Conservation (phyloP, 2,797 vertebrate species). For the Sebastes wilsoni region DNA sequence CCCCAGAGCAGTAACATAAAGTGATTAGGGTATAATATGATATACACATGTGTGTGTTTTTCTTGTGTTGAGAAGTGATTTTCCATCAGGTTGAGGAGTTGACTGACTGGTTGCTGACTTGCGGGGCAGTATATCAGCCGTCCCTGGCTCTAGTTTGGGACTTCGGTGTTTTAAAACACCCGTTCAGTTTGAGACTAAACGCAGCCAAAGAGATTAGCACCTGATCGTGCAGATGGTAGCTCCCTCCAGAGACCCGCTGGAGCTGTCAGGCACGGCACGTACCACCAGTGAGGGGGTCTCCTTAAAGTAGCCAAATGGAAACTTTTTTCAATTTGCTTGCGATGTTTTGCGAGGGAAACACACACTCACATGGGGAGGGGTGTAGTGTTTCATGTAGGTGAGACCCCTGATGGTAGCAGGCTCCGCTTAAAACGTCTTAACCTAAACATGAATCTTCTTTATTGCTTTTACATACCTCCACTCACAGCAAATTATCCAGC, state of each 20-base stretch:
- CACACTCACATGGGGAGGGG: slow-evolving; percentile 24
- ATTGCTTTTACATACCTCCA: slow-evolving; percentile 21
- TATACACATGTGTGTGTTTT: slow-evolving; percentile 15
- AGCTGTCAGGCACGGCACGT: slow-evolving; percentile 52
- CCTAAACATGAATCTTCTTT: slow-evolving; percentile 47
- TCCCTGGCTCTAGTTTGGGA: neutral
- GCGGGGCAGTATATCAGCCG: neutral
- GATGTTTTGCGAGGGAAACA: slow-evolving; percentile 52
- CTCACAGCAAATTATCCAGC: neutral
- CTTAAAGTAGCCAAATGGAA: slow-evolving; percentile 57
- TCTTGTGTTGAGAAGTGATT: slow-evolving; percentile 26
- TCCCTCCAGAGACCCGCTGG: slow-evolving; percentile 23
- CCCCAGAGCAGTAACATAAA: neutral
- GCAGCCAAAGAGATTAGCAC: slow-evolving; percentile 43
- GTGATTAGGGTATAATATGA: slow-evolving; percentile 13
- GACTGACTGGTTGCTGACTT: slow-evolving; percentile 26
- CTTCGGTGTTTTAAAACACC: slow-evolving; percentile 15
- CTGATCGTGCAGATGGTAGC: slow-evolving; percentile 42
- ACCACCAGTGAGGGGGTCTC: slow-evolving; percentile 13
- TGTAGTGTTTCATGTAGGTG: slow-evolving; percentile 33
- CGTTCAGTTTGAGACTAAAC: slow-evolving; percentile 15
- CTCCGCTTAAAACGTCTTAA: slow-evolving; percentile 34
- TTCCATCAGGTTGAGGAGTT: slow-evolving; percentile 31
- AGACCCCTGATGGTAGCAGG: slow-evolving; percentile 22
- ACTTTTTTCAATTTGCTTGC: slow-evolving; percentile 45